phyloP scores from a whole-genome alignment of 2,888 invertebrate genomes.

The Rhopalosiphum nymphaeae region DNA sequence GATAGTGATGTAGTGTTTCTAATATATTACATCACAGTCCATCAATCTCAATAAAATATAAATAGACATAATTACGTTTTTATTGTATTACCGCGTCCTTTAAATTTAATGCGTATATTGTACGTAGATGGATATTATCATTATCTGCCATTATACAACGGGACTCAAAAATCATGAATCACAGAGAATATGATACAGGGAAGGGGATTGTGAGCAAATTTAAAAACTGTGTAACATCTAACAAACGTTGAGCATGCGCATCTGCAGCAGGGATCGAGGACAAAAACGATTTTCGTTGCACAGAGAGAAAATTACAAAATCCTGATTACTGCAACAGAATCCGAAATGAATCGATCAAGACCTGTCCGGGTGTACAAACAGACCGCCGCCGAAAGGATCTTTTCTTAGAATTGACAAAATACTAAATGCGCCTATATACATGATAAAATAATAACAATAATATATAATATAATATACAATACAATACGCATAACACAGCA shows the following conservation, averaged over 20 bases:
- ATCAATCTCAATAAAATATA: background rate
- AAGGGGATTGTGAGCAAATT: background rate
- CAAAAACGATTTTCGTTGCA: slow-evolving; percentile 16
- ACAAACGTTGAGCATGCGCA: background rate
- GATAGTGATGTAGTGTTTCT: background rate
- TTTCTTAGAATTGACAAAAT: slow-evolving; percentile 24
- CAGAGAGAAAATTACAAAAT: slow-evolving; percentile 35
- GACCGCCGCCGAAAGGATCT: slow-evolving; percentile 18
- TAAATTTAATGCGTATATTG: background rate
- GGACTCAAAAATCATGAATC: background rate
- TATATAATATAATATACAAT: background rate
- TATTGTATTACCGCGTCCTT: background rate
- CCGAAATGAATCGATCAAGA: background rate
- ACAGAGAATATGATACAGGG: background rate
- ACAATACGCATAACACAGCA: background rate
- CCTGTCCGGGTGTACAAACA: background rate
- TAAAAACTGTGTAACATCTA: background rate
- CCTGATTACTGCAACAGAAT: background rate
- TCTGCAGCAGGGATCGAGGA: slow-evolving; percentile 13
- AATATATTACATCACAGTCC: background rate
- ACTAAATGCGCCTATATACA: background rate
- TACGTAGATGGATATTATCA: too few species aligned
- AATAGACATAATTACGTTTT: background rate
- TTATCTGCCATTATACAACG: too few species aligned
- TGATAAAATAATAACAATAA: slow-evolving; percentile 1